A percentile compares a stretch with the other conserved stretches of the same genome.
Conservation (phyloP, 2,888 invertebrate genomes). For the Cheilosia urbana region DNA sequence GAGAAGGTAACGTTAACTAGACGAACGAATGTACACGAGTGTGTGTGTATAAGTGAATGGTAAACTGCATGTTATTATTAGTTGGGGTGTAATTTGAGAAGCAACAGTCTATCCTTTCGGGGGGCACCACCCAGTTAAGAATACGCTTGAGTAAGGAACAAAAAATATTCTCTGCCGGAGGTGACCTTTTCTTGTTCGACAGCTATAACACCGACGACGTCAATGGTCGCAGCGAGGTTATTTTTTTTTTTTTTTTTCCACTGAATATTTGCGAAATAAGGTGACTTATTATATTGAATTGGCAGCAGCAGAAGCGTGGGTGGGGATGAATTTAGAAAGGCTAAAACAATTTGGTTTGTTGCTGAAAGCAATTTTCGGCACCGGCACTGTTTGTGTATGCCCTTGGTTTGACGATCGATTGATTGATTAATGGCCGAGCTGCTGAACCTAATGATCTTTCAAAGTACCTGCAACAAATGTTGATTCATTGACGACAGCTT, state of each 20-base stretch:
- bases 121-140: conserved; percentile 57
- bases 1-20: conserved; percentile 13
- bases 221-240: conserved; percentile 59
- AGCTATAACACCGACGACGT: conserved; percentile 28
- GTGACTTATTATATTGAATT: conserved; percentile 6
- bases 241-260: conserved; percentile 12
- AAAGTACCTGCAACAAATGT: not conserved
- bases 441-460: not conserved
- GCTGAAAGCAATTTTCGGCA: not conserved
- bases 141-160: conserved; percentile 46
- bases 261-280: conserved; percentile 15
- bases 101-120: conserved; percentile 73
- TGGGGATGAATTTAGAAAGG: conserved; percentile 37
- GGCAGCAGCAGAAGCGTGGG: not conserved
- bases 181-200: conserved; percentile 62
- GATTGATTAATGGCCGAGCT: conserved; percentile 6
- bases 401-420: conserved; percentile 30
- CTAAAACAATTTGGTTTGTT: conserved; percentile 2
- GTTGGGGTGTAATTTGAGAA: conserved; percentile 72
- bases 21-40: not conserved
- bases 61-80: conserved; percentile 56
- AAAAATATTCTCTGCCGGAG: conserved; percentile 57
- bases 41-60: conserved; percentile 44
- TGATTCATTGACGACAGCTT: not conserved
- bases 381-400: not conserved